phyloP scores from a whole-genome alignment of 2,888 invertebrate species.

The Cantharis rufa region DNA sequence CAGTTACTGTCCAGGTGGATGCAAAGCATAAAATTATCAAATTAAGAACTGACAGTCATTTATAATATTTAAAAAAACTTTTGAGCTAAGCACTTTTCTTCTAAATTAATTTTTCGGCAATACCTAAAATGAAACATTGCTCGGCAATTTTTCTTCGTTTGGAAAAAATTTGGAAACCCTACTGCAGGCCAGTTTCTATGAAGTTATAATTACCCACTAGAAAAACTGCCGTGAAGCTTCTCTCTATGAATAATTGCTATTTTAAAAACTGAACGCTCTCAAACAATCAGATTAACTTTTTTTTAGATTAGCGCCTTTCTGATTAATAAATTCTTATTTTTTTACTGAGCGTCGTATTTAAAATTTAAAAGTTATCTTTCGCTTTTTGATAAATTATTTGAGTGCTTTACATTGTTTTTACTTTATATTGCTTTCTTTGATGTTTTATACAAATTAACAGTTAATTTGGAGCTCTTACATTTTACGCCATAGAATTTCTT shows the following conservation, averaged over 20 bases:
- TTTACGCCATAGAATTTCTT: not conserved
- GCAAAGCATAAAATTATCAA: conserved; percentile 3
- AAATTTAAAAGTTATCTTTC: not conserved
- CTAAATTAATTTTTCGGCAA: not conserved
- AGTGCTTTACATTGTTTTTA: not conserved
- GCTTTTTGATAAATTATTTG: not conserved
- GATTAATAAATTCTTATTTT: not conserved
- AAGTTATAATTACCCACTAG: not conserved
- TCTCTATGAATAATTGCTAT: not conserved
- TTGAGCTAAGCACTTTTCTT: not conserved
- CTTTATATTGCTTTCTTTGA: conserved; percentile 1
- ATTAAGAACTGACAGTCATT: conserved; percentile 1
- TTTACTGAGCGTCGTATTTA: not conserved
- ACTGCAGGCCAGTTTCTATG: not conserved
- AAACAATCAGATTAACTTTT: not conserved
- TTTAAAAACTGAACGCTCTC: not conserved
- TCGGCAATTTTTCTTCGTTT: not conserved
- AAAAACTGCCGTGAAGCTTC: not conserved
- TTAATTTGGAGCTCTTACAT: not conserved
- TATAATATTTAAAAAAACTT: not conserved
- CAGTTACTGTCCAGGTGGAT: conserved; percentile 23
- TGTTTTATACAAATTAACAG: not conserved
- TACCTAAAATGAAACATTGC: not conserved
- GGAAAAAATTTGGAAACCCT: not conserved
- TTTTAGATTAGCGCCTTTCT: not conserved